Base-by-base conservation (phyloP, 2,113 vertebrate species). In the Ciconia boyciana region DNA sequence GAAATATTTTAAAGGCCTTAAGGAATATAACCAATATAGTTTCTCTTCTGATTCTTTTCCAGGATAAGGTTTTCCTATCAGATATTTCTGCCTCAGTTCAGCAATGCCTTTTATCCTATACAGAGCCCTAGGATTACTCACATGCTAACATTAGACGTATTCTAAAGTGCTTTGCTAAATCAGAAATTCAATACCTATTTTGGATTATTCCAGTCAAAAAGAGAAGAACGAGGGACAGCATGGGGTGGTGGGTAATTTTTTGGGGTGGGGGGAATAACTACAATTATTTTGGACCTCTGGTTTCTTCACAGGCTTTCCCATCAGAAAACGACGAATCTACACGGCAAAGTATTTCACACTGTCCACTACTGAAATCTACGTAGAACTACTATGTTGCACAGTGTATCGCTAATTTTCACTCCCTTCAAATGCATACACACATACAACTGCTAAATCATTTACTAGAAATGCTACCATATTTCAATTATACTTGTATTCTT, bases 1-100 rank as follows among this genome's bases (percentile, higher is more conserved):
- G 93, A 96, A 94, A 91, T 81, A 87, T 90, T 92, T 69, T 54
- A 70, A 95, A 83, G 51, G 83, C 96, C 92, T 89, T 51, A 89
- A 96, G 94, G 83, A 87, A 93, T 15, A 83, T 7, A 96, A 77
- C 76, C 71, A 43, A 58, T 26, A 32, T 1, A 77, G 69, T 83
- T 94, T 86, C 86, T 88, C 85, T 90, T 90, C 88, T 89, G 92
- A 95, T 95, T 92, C 79, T 93, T 49, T 92, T 94, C 92, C 92
- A 93, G 54, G 86, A 93, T 94, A 90, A 96, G 76, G 60, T 83
- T 81, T 95, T 75, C 88, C 89, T 95, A 96, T 92, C 85, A 94
- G 93, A 78, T 92, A 58, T 72, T 80, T 58, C 81, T 84, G 70
- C 55, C 57, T 64, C 44, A 8, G 32, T n/a, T 95, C 85, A 88